Conservation (phyloP, 2,797 vertebrate species). For the Austrolebias charrua region DNA sequence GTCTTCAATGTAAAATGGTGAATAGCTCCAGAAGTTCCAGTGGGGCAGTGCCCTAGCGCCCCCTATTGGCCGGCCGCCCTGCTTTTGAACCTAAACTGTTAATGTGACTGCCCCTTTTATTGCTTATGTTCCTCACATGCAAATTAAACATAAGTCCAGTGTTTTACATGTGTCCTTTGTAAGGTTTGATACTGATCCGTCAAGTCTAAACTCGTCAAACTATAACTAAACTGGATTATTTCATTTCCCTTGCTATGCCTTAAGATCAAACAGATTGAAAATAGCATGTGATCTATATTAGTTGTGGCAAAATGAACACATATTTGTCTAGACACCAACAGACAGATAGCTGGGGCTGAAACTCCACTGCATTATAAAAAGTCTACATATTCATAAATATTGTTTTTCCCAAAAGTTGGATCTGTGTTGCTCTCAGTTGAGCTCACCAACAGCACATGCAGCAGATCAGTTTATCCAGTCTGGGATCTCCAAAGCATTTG, state of each 20-base stretch:
- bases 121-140: neutral
- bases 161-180: neutral
- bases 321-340: neutral
- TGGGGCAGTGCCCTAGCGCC: too few relatives aligned
- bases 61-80: too few relatives aligned
- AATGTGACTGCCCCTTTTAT: neutral
- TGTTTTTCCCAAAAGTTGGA: constrained; percentile 14
- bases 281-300: neutral
- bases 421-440: constrained; percentile 19
- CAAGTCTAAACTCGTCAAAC: neutral
- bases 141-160: neutral
- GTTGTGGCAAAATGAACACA: constrained; percentile 1
- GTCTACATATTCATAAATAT: constrained; percentile 18
- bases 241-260: neutral
- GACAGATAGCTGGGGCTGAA: neutral
- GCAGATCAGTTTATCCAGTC: constrained; percentile 37
- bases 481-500: constrained; percentile 54
- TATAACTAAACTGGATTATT: neutral
- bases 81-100: neutral
- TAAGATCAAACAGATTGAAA: constrained; percentile 19
- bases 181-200: neutral
- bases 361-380: neutral
- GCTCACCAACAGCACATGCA: constrained; percentile 17
- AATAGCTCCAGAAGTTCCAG: too few relatives aligned
- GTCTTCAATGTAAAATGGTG: too few relatives aligned